Conservation (phyloP, 2,888 invertebrate genomes). For the Gryllus longicercus region DNA sequence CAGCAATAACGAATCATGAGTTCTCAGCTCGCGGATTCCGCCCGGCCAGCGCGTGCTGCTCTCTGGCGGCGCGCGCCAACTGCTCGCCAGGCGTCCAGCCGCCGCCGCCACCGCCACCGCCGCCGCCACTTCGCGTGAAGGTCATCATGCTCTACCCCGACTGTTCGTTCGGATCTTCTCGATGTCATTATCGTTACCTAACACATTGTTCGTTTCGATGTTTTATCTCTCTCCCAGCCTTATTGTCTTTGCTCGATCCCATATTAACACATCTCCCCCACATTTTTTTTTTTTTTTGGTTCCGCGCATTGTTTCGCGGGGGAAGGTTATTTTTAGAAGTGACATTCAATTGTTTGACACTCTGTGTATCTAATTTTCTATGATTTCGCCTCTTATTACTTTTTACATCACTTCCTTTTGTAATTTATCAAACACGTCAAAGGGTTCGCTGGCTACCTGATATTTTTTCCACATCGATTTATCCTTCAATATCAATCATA, state of each 20-base stretch:
- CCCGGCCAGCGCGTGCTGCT: neutral
- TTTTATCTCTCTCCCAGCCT: neutral
- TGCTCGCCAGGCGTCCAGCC: neutral
- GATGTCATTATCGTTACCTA: constrained; percentile 10
- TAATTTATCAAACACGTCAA: constrained; percentile 8
- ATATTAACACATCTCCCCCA: neutral
- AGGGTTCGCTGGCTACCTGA: constrained; percentile 8
- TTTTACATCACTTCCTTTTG: constrained; percentile 17
- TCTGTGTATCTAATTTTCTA: constrained; percentile 10
- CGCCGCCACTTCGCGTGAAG: neutral
- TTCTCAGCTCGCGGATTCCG: no score
- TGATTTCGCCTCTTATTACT: constrained; percentile 6
- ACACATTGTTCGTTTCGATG: neutral
- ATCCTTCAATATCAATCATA: constrained; percentile 8
- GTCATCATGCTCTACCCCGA: neutral
- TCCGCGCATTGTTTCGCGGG: neutral
- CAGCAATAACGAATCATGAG: no score
- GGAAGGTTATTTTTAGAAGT: neutral
- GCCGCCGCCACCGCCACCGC: neutral
- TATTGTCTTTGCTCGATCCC: constrained; percentile 5
- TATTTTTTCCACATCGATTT: neutral
- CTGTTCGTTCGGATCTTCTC: neutral
- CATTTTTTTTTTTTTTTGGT: neutral
- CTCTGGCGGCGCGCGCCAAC: neutral
- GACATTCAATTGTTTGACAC: constrained; percentile 11